phyloP scores from a whole-genome alignment of 2,113 vertebrate species.

The Gasterosteus aculeatus region DNA sequence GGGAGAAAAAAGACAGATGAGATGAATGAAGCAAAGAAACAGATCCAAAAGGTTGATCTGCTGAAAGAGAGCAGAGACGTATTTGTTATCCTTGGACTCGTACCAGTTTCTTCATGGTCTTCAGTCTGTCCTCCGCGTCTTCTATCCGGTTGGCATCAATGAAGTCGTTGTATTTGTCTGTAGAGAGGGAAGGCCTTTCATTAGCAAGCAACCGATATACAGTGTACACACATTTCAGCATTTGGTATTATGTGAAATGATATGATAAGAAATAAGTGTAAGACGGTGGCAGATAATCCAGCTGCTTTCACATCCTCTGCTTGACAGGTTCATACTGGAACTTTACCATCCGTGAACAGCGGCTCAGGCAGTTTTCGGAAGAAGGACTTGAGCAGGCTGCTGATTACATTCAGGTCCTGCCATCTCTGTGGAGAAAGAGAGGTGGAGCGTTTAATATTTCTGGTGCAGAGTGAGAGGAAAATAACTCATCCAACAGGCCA shows the following conservation, averaged over 20 bases:
- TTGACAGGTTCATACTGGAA: not conserved
- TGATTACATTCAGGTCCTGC: constrained; percentile 97
- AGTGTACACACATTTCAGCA: too few species aligned
- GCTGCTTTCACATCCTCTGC: not conserved
- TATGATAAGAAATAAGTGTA: not conserved
- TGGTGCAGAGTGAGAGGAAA: not conserved
- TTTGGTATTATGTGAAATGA: not conserved
- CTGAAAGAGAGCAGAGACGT: not conserved
- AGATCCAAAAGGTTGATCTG: not conserved
- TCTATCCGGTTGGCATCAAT: constrained; percentile 95
- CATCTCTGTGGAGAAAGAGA: constrained; percentile 84
- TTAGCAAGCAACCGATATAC: not conserved
- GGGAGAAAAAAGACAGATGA: not conserved
- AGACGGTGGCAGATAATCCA: not conserved
- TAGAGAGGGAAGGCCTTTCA: constrained; percentile 3
- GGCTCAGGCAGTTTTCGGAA: constrained; percentile 96
- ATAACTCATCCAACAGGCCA: not conserved
- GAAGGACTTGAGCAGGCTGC: constrained; percentile 96
- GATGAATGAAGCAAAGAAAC: not conserved
- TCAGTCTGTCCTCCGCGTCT: constrained; percentile 89
- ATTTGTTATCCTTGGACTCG: constrained; percentile 3
- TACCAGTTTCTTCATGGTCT: constrained; percentile 93
- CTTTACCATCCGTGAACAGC: constrained; percentile 91
- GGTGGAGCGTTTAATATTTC: not conserved
- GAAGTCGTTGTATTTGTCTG: constrained; percentile 95